Evolutionary conservation across 1,140 invertebrate species (phyloP), one percentile per base, ranked within the genome.

Genomic region (Drosophila pallidifrons): DNA sequence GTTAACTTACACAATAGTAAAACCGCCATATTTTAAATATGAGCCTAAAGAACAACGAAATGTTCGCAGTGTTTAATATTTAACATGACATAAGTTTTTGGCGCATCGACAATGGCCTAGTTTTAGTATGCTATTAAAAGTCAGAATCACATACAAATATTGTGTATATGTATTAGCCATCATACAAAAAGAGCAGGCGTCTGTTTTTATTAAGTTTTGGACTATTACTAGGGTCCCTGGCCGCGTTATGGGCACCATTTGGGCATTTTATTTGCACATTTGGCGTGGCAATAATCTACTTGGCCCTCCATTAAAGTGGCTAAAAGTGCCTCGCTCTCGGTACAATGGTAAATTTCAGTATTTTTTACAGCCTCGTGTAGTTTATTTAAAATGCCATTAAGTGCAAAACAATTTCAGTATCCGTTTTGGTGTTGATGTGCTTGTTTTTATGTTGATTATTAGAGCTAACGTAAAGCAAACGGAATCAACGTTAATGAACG

Each of bases 301-400:
- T 75, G 63, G 78, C 32, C 49, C 16, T 25, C 75, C 79, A 86
- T 86, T 86, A 82, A 87, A 82, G 74, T 76, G 65, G 70, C 82
- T 82, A 64, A 87, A 76, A 86, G 71, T 82, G 82, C 74, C 77
- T 69, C 20, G 0, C 20, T 20, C 64, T 57, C 46, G 49, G 66
- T 35, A 58, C 65, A 66, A 64, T 74, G 71, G 65, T 66, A 69
- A 47, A 61, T 47, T 52, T 75, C 47, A 55, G 41, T 25, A 25
- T 52, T 71, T 74, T 79, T 83, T 83, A 88, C 72, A 68, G 66
- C 57, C 64, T 68, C 57, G 76, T 82, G 82, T 87, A 86, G 83
- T 88, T 88, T 87, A 88, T 87, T 87, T 87, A 89, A 87, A 87
- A 88, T 83, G 80, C 76, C 74, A 87, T 87, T 83, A 83, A 80